These are phyloP conservation scores for Grammomys surdaster DNA, from an alignment of 2,113 vertebrate genomes.

Conservation along the genomic window DNA sequence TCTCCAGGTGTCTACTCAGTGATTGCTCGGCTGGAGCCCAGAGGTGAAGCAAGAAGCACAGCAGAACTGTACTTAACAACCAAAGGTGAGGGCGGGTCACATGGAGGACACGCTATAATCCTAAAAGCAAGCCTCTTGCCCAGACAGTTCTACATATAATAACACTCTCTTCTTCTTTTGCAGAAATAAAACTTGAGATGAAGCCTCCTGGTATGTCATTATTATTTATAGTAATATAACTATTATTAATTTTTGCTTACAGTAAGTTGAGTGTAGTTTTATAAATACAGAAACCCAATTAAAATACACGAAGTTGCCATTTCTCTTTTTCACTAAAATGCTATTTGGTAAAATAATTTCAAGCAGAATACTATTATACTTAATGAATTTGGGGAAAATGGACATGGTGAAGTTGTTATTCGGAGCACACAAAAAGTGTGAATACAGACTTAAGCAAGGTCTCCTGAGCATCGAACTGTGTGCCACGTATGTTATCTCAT, in stretches of 20 bases:
- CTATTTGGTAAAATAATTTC: neutral
- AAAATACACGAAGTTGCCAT: neutral
- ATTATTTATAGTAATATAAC: neutral
- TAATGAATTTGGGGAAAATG: conserved; percentile 18
- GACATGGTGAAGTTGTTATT: neutral
- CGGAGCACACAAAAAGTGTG: neutral
- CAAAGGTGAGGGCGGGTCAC: conserved; percentile 89
- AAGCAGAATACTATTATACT: neutral
- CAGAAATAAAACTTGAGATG: conserved; percentile 93
- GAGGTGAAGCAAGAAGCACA: conserved; percentile 94
- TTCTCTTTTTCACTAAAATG: neutral
- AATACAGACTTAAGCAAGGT: neutral
- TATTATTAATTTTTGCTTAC: neutral
- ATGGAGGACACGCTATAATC: neutral
- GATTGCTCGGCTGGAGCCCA: conserved; percentile 95
- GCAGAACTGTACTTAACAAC: conserved; percentile 95
- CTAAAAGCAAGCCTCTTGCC: neutral
- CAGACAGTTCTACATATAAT: conserved; percentile 72
- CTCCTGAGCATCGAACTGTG: neutral
- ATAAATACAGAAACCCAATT: conserved; percentile 40
- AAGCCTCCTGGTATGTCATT: conserved; percentile 92
- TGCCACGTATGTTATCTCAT: neutral
- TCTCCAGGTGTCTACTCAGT: conserved; percentile 97
- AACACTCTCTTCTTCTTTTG: conserved; percentile 85
- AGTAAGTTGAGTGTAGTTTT: neutral